phyloP scores from a whole-genome alignment of 2,888 invertebrate genomes.

The Eupithecia vulgata region DNA sequence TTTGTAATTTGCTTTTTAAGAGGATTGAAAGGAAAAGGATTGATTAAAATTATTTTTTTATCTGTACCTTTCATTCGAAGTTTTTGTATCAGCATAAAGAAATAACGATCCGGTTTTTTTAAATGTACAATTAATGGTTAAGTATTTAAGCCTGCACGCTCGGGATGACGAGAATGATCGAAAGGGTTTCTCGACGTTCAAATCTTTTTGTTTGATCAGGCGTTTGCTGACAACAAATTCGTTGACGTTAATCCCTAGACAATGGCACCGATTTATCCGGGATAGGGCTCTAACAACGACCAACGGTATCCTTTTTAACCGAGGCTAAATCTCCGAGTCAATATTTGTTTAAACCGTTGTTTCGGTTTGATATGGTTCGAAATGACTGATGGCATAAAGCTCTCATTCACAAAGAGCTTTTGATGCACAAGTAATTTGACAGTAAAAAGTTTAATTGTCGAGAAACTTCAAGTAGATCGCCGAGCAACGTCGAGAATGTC shows the following conservation, averaged over 20 bases:
- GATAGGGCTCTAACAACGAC: slow-evolving; percentile 62
- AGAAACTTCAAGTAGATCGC: slow-evolving; percentile 53
- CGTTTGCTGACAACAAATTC: slow-evolving; percentile 82
- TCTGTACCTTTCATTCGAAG: slow-evolving; percentile 50
- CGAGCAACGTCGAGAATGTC: slow-evolving; percentile 53
- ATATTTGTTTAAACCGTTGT: slow-evolving; percentile 73
- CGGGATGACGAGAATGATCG: slow-evolving; percentile 65
- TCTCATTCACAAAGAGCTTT: slow-evolving; percentile 7
- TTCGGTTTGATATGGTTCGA: slow-evolving; percentile 47
- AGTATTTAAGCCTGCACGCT: slow-evolving; percentile 67
- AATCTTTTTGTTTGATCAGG: slow-evolving; percentile 82
- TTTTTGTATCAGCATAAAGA: slow-evolving; percentile 39
- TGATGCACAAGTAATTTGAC: slow-evolving; percentile 18
- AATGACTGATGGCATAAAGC: slow-evolving; percentile 15
- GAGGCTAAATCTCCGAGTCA: slow-evolving; percentile 64
- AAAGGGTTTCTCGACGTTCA: slow-evolving; percentile 70
- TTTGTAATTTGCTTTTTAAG: slow-evolving; percentile 74
- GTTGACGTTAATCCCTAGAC: slow-evolving; percentile 82
- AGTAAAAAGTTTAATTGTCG: slow-evolving; percentile 57
- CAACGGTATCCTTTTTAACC: slow-evolving; percentile 68
- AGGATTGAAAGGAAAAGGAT: no score
- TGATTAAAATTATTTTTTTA: no score
- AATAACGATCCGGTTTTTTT: slow-evolving; percentile 53
- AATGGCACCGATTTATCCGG: slow-evolving; percentile 76
- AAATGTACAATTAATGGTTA: slow-evolving; percentile 52